These are phyloP conservation scores for Acanthacorydalis orientalis DNA, from an alignment of 2,888 invertebrate genomes.

Conservation along the genomic window DNA sequence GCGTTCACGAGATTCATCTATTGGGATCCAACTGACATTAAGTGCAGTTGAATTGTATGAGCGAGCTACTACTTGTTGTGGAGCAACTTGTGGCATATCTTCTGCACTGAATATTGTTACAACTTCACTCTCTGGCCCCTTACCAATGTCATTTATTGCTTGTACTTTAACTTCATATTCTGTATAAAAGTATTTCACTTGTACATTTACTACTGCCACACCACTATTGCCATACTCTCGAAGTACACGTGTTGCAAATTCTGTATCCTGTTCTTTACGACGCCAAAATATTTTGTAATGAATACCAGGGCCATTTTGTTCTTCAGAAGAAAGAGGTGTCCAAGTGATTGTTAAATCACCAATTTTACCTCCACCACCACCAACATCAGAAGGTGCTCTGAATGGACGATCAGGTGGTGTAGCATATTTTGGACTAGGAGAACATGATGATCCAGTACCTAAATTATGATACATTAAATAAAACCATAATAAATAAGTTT, in stretches of 20 bases:
- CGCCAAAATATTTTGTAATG: constrained; percentile 86
- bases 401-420: constrained; percentile 68
- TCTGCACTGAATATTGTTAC: constrained; percentile 71
- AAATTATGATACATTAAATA: constrained; percentile 23
- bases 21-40: constrained; percentile 80
- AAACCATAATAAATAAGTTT: too few relatives aligned
- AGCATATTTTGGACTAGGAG: constrained; percentile 72
- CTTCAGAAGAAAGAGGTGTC: constrained; percentile 56
- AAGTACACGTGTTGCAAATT: constrained; percentile 56
- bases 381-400: constrained; percentile 59
- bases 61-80: constrained; percentile 59
- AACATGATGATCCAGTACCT: constrained; percentile 66
- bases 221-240: constrained; percentile 61
- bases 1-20: constrained; percentile 66
- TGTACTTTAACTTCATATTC: constrained; percentile 76
- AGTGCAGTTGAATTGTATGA: constrained; percentile 85
- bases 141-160: constrained; percentile 62
- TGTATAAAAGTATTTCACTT: constrained; percentile 59
- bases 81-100: constrained; percentile 84
- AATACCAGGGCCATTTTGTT: constrained; percentile 80
- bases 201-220: constrained; percentile 60
- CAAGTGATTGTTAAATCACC: constrained; percentile 87
- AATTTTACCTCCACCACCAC: constrained; percentile 91
- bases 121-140: constrained; percentile 65
- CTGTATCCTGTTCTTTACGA: constrained; percentile 48